Percentiles rank a stretch among this genome's conserved stretches.
Conservation (phyloP, 2,797 vertebrate genomes). For the Myotis daubentonii region DNA sequence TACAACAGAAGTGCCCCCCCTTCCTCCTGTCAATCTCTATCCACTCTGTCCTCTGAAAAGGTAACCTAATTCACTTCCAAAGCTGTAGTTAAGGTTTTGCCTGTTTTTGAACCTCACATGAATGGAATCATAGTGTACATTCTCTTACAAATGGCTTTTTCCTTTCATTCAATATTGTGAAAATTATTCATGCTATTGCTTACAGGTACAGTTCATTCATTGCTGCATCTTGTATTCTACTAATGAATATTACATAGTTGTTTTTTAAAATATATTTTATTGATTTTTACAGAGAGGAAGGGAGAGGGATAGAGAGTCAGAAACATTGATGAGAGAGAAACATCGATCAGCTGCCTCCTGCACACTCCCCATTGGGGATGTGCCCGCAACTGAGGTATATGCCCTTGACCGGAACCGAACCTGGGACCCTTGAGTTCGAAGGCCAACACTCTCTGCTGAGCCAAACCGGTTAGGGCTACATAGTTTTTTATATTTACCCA, state of each 20-base stretch:
- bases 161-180: background rate
- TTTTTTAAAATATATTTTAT: too few species aligned
- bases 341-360: too few species aligned
- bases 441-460: too few species aligned
- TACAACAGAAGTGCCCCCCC: background rate
- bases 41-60: background rate
- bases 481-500: background rate
- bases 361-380: too few species aligned
- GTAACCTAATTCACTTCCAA: background rate
- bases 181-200: background rate
- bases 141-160: conserved; percentile 33
- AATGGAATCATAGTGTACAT: background rate
- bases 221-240: background rate
- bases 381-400: too few species aligned
- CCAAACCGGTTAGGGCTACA: background rate
- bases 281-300: too few species aligned
- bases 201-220: background rate
- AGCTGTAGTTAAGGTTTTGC: background rate
- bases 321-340: too few species aligned
- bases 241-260: background rate
- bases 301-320: too few species aligned
- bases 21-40: background rate
- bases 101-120: background rate
- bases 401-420: too few species aligned
- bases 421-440: too few species aligned